Conservation (phyloP, 2,797 vertebrate species). For the Apogon hyalosoma region DNA sequence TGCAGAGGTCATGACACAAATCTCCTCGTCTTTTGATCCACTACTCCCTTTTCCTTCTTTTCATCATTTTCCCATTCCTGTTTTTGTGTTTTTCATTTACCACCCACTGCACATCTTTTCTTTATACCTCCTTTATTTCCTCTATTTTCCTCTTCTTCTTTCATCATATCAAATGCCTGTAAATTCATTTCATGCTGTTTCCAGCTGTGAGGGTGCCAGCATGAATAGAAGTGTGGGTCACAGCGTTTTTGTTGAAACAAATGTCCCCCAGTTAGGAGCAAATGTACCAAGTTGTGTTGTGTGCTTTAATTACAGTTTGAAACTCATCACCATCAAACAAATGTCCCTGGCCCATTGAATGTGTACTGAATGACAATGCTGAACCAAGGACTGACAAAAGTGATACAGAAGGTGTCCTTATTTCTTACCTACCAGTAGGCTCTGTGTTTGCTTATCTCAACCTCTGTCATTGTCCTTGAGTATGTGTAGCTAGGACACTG, state of each 20-base stretch:
- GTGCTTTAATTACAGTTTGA: constrained; percentile 56
- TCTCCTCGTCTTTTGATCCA: constrained; percentile 47
- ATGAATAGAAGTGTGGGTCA: constrained; percentile 41
- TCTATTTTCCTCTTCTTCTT: constrained; percentile 29
- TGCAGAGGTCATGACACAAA: constrained; percentile 50
- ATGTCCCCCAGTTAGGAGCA: constrained; percentile 28
- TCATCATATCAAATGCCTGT: constrained; percentile 58
- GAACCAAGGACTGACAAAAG: not conserved
- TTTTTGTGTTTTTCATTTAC: constrained; percentile 41
- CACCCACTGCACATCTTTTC: constrained; percentile 36
- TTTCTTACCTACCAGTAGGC: constrained; percentile 25
- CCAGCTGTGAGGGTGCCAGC: constrained; percentile 11
- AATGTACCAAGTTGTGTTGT: constrained; percentile 27
- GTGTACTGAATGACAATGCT: constrained; percentile 19
- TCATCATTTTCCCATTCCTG: constrained; percentile 34
- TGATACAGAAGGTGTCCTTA: not conserved
- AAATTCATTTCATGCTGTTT: constrained; percentile 50
- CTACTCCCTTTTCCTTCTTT: constrained; percentile 55
- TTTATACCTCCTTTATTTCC: constrained; percentile 31
- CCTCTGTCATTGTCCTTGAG: constrained; percentile 50
- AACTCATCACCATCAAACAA: constrained; percentile 50
- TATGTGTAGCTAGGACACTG: constrained; percentile 20
- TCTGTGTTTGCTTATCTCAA: constrained; percentile 17
- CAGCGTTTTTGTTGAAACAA: constrained; percentile 46
- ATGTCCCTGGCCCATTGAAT: not conserved